Evolutionary conservation across 2,888 invertebrate species (phyloP), one percentile per base, ranked within the genome.

Genomic region (Diogma glabrata): DNA sequence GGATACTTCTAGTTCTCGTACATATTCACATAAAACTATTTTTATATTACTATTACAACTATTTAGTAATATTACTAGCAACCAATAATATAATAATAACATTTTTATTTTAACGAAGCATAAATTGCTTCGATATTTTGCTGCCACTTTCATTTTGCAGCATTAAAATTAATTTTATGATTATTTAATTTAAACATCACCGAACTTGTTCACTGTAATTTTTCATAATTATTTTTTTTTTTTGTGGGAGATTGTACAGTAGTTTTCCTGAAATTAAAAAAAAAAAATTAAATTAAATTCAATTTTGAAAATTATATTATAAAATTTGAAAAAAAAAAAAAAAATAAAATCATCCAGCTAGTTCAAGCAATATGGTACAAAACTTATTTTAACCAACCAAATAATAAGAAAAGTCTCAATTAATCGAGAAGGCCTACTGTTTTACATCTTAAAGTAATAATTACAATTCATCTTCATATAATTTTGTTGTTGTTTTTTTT

Each of bases 1-100:
- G 55, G 85, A 83, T 53, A 95, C 84, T 65, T 87, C 84, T 70
- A 95, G 83, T 69, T 87, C 84, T 59, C 89, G 84, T 60, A 85
- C 83, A 70, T 84, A 81, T 72, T 92, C 89, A 17, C 52, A 51
- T 40, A 19, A 43, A 14, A 22, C 50, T 33, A 43, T 22, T 46
- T 26, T 47, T 46, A 46, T 46, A 22, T 22, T 22, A 43, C 43
- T 43, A 43, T n/a, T n/a, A 24, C 23, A 24, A 45, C 28, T 50
- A 36, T 49, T 38, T 49, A 55, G 53, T 52, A 51, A 53, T 51
- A 57, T 53, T 51, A 56, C 51, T 51, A 58, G 57, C 55, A 59
- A 56, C 59, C 59, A 59, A 46, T 57, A 59, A 16, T 58, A 58
- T 50, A 57, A 57, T 55, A 49, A 52, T n/a, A n/a, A n/a, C n/a